Evolutionary conservation across 2,888 invertebrate species (phyloP), one percentile per base, ranked within the genome.

Genomic region (Hyppa rectilinea): DNA sequence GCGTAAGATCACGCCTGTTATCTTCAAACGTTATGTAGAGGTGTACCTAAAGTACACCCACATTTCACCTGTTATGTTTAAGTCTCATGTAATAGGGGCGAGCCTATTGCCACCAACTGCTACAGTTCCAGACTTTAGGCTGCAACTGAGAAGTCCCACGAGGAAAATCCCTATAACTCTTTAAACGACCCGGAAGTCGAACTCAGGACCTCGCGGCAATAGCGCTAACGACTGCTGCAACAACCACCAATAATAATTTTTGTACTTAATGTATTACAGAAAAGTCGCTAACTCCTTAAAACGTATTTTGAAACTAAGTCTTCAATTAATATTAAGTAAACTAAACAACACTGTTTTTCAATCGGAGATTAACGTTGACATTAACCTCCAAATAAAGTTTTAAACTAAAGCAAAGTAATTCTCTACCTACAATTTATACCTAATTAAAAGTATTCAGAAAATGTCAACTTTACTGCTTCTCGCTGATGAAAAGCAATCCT

Each of bases 401-500:
- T 26, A 61, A 75, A 65, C 43, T 56, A 23, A 29, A 74, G 29
- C 47, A 60, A 79, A 79, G 71, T 56, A 60, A 77, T 47, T 38
- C 4, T 23, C 49, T 40, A 56, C 40, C 38, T 62, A n/a, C 36
- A 58, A 52, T 72, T 38, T 78, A 47, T 23, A 75, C 52, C 47
- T 52, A 58, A 62, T 75, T 71, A 62, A 62, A 62, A 52, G 72
- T 58, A 78, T 62, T 71, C 72, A 75, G 72, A 62, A 78, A 78
- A 78, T 43, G 78, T 71, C 40, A 62, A 71, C 29, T 71, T 56
- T 10, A 78, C 50, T 50, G 40, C 34, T 40, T 10, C 6, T 17
- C 12, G 45, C 20, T 47, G 23, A 34, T 17, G 62, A 52, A 12
- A 52, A 50, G 38, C 29, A 17, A 47, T 47, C 20, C 40, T 40